phyloP scores from a whole-genome alignment of 1,140 invertebrate genomes.

The Drosophila eugracilis region DNA sequence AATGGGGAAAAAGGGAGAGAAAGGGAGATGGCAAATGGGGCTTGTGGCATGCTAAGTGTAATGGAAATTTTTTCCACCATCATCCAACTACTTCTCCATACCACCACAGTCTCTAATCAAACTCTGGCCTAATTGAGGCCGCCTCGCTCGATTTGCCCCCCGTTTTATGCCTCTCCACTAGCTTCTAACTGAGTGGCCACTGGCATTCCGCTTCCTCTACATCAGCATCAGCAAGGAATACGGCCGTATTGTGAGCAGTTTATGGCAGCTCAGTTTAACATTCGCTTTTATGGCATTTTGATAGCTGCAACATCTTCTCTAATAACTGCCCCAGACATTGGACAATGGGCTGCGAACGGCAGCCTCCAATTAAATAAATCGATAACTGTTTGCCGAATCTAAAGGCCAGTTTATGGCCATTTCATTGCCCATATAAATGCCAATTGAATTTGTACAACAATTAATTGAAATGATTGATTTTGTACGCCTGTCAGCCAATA shows the following conservation, averaged over 20 bases:
- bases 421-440: conserved; percentile 21
- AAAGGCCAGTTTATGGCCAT: conserved; percentile 15
- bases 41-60: conserved; percentile 45
- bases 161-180: conserved; percentile 9
- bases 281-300: conserved; percentile 73
- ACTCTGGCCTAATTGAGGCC: conserved; percentile 57
- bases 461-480: conserved; percentile 33
- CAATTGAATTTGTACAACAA: conserved; percentile 22
- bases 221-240: conserved; percentile 28
- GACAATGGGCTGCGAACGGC: conserved; percentile 35
- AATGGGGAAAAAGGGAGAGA: conserved; percentile 1
- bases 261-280: conserved; percentile 47
- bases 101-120: conserved; percentile 44
- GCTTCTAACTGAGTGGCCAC: conserved; percentile 54
- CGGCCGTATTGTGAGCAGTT: conserved; percentile 49
- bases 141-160: conserved; percentile 18
- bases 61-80: conserved; percentile 30
- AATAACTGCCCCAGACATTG: conserved; percentile 52
- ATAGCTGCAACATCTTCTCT: conserved; percentile 64
- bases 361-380: conserved; percentile 14
- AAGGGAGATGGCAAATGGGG: conserved; percentile 1
- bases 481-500: conserved; percentile 5
- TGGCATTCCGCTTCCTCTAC: conserved; percentile 33
- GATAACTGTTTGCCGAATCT: conserved; percentile 21
- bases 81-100: conserved; percentile 13